These are phyloP conservation scores for Peromyscus eremicus DNA, from an alignment of 2,797 vertebrate genomes.

Conservation along the genomic window DNA sequence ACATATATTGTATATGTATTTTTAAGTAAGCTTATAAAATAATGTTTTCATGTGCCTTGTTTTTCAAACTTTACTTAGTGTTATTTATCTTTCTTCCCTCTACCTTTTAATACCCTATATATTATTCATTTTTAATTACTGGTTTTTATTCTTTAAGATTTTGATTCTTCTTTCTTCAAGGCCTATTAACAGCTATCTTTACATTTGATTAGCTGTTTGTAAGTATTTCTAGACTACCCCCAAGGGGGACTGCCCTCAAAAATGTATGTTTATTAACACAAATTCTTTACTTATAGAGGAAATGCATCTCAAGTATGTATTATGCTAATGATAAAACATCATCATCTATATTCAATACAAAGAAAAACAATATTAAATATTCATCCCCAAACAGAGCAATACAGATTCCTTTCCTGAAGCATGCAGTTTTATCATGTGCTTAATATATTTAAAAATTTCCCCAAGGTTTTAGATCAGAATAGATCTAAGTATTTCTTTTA, in stretches of 20 bases:
- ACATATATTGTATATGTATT: neutral
- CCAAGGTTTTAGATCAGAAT: constrained; percentile 32
- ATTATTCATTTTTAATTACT: neutral
- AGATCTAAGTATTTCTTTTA: constrained; percentile 19
- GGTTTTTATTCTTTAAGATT: neutral
- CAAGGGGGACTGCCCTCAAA: neutral
- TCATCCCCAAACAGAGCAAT: neutral
- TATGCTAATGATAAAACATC: neutral
- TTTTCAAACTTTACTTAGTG: neutral
- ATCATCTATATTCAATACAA: constrained; percentile 3
- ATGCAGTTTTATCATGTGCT: neutral
- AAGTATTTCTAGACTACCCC: neutral
- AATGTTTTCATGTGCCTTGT: neutral
- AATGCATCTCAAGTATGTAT: neutral
- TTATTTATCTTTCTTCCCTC: neutral
- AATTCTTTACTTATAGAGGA: neutral
- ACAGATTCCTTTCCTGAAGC: neutral
- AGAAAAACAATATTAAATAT: constrained; percentile 41
- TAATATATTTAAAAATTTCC: constrained; percentile 7
- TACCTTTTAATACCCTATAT: neutral
- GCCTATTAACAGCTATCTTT: neutral
- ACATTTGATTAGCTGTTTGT: constrained; percentile 2
- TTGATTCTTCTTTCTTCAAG: neutral
- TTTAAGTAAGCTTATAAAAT: neutral
- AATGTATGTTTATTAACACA: neutral